Conservation (phyloP, 2,888 invertebrate species). For the Linnaemya tessellans region DNA sequence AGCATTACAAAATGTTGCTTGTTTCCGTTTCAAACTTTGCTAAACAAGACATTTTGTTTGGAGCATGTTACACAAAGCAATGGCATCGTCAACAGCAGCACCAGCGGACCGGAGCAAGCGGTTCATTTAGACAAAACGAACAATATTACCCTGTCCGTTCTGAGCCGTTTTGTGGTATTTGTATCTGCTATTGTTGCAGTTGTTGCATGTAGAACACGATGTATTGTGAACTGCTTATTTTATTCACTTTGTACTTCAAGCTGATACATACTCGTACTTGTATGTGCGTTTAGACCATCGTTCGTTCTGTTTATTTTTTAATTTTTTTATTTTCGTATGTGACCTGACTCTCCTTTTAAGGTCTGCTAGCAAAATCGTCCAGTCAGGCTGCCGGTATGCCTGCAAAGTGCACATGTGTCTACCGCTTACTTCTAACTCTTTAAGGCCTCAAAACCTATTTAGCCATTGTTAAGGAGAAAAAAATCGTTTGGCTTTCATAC, state of each 20-base stretch:
- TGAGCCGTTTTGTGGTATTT: slow-evolving; percentile 8
- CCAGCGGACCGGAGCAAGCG: slow-evolving; percentile 27
- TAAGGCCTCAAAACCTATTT: slow-evolving; percentile 56
- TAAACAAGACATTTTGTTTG: slow-evolving; percentile 79
- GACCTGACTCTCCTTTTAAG: slow-evolving; percentile 63
- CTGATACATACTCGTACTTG: neutral
- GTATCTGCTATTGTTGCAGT: slow-evolving; percentile 34
- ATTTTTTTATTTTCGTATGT: neutral
- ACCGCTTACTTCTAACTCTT: slow-evolving; percentile 49
- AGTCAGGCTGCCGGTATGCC: slow-evolving; percentile 32
- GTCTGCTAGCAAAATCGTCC: slow-evolving; percentile 20
- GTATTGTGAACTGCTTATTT: slow-evolving; percentile 59
- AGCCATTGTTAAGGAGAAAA: slow-evolving; percentile 55
- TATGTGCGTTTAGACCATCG: slow-evolving; percentile 27
- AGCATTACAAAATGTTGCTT: slow-evolving; percentile 76
- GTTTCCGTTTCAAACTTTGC: slow-evolving; percentile 82
- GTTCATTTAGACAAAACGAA: slow-evolving; percentile 43
- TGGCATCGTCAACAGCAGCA: slow-evolving; percentile 20
- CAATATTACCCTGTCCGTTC: slow-evolving; percentile 22
- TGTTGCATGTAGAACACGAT: slow-evolving; percentile 66
- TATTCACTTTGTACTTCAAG: slow-evolving; percentile 41
- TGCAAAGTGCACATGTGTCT: slow-evolving; percentile 52
- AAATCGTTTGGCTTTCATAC: slow-evolving; percentile 30
- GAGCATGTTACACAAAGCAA: slow-evolving; percentile 65
- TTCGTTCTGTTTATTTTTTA: slow-evolving; percentile 17